Percentiles rank a stretch among this genome's conserved stretches.
These are phyloP conservation scores for Leptinotarsa defecta DNA, from an alignment of 1,140 invertebrate genomes.

Conservation along the genomic window DNA sequence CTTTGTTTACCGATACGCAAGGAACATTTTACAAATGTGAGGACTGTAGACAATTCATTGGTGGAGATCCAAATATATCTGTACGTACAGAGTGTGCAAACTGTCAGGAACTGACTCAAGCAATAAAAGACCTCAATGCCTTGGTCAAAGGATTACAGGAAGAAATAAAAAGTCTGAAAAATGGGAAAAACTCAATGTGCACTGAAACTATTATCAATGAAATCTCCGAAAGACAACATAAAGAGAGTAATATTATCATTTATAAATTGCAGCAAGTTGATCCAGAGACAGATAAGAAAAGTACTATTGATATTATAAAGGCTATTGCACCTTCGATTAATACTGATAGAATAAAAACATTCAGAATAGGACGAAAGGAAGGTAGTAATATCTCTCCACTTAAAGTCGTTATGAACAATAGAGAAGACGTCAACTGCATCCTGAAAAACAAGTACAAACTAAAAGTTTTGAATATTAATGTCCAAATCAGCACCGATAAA, in stretches of 20 bases:
- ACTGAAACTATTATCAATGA: neutral
- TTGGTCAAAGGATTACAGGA: neutral
- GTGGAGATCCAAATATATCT: neutral
- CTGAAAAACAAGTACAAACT: neutral
- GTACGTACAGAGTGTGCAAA: slow-evolving; percentile 6
- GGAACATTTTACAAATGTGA: slow-evolving; percentile 1
- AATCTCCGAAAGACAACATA: neutral
- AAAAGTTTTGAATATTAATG: neutral
- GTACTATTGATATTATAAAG: too few relatives aligned
- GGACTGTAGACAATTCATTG: slow-evolving; percentile 5
- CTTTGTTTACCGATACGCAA: neutral
- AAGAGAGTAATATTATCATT: neutral
- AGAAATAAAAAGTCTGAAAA: neutral
- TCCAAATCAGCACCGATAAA: slow-evolving; percentile 3
- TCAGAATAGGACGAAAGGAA: neutral
- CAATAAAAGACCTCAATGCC: neutral
- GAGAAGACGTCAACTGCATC: neutral
- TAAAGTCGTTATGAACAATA: neutral
- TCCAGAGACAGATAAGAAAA: neutral
- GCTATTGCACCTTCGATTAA: too few relatives aligned
- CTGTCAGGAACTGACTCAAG: neutral
- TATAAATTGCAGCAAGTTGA: neutral
- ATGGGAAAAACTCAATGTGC: neutral
- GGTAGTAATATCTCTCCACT: neutral
- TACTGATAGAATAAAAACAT: too few relatives aligned